phyloP scores from a whole-genome alignment of 2,888 invertebrate genomes.

The Spodoptera littoralis region DNA sequence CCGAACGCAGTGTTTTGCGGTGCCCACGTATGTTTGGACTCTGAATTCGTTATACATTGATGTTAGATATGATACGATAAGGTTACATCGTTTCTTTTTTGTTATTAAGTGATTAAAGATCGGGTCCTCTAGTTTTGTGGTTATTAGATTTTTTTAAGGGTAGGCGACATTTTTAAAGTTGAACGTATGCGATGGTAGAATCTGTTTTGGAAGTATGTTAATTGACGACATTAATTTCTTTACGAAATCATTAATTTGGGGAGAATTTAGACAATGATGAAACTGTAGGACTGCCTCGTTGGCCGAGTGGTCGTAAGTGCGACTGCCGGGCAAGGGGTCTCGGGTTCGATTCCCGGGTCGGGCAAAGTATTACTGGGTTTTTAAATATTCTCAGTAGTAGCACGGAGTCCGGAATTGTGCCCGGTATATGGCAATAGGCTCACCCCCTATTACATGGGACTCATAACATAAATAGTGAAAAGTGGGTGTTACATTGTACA shows the following conservation, averaged over 20 bases:
- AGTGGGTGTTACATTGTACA: too few species aligned
- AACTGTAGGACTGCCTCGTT: too few species aligned
- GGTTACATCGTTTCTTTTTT: constrained; percentile 54
- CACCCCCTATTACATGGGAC: too few species aligned
- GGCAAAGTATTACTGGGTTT: too few species aligned
- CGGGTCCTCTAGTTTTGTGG: constrained; percentile 33
- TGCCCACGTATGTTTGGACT: constrained; percentile 67
- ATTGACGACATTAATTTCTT: constrained; percentile 24
- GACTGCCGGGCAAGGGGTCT: too few species aligned
- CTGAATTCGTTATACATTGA: constrained; percentile 66
- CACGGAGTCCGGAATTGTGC: too few species aligned
- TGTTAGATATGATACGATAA: constrained; percentile 61
- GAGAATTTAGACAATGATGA: too few species aligned
- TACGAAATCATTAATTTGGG: not conserved
- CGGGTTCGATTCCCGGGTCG: too few species aligned
- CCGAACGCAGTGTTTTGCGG: constrained; percentile 76
- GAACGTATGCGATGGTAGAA: constrained; percentile 27
- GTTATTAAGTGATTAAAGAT: constrained; percentile 45
- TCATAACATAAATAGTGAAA: too few species aligned
- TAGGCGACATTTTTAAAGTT: constrained; percentile 33
- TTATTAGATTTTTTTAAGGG: constrained; percentile 41
- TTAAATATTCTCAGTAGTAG: too few species aligned
- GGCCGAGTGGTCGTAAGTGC: too few species aligned
- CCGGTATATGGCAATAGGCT: too few species aligned
- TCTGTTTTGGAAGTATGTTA: constrained; percentile 36